Conservation (phyloP, 2,888 invertebrate species). For the Myathropa florea region DNA sequence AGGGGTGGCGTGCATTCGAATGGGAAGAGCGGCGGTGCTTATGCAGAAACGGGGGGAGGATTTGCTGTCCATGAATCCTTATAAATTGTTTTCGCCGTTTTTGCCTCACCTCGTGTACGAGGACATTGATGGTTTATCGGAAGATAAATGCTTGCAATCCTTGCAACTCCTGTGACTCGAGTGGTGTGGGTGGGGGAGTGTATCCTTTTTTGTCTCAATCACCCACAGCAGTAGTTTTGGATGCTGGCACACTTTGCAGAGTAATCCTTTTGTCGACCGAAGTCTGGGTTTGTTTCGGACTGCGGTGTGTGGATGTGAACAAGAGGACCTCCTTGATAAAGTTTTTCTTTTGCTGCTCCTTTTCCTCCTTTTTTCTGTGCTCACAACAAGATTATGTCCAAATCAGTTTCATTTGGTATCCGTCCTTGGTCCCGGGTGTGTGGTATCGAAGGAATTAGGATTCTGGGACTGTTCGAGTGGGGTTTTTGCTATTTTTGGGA, state of each 20-base stretch:
- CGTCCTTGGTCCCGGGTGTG: constrained; percentile 3
- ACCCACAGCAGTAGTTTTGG: too few species aligned
- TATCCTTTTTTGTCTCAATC: neutral
- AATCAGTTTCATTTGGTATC: constrained; percentile 24
- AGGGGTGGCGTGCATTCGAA: neutral
- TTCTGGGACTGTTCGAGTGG: constrained; percentile 41
- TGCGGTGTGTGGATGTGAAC: neutral
- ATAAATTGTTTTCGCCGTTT: neutral
- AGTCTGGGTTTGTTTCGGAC: constrained; percentile 14
- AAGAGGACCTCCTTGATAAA: constrained; percentile 49
- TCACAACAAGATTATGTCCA: constrained; percentile 51
- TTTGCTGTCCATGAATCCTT: constrained; percentile 15
- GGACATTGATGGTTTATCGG: constrained; percentile 33
- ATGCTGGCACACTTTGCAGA: constrained; percentile 28
- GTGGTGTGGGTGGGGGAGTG: too few species aligned
- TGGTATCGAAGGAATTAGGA: constrained; percentile 54
- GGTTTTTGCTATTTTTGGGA: constrained; percentile 20
- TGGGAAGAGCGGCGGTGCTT: neutral
- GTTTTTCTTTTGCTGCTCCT: constrained; percentile 23
- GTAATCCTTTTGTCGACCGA: constrained; percentile 50
- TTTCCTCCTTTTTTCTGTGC: neutral
- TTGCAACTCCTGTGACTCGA: neutral
- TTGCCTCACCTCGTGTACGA: neutral
- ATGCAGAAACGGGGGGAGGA: constrained; percentile 7
- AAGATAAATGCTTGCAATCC: constrained; percentile 27